Evolutionary conservation across 2,797 vertebrate genomes (phyloP), one percentile per base, ranked within the genome.

Genomic region (Serranus cabrilla): DNA sequence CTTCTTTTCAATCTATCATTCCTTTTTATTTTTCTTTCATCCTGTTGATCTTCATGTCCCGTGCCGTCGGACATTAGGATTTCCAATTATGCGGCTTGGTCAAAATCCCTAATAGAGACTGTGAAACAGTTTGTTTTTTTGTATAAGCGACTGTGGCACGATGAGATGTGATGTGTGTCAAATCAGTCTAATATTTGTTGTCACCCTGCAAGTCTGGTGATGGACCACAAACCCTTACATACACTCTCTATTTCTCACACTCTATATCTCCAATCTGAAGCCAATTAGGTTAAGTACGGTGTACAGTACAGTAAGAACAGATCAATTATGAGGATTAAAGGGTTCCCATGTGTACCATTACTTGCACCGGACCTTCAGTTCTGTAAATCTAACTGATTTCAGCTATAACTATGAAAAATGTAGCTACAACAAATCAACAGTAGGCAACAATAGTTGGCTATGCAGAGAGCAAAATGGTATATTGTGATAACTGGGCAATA

Each of bases 1-100:
- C 13, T 64, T 77, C 6, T 58, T 70, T 46, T 45, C 39, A 54
- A 49, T 54, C 21, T 20, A 20, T 66, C 10, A 45, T 40, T 46
- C 5, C 2, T 21, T 43, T 60, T 51, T 8, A 14, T 61, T 16
- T 45, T 7, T 39, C 11, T 78, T 71, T 37, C 43, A 52, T 67
- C 54, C 25, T 42, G 47, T 62, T 83, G 63, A 71, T 77, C 57
- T 62, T 39, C 25, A 25, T 7, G 13, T 80, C 57, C 11, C 2
- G 16, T 11, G 47, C 14, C 3, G 43, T n/a, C 20, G 1, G 3
- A 73, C 64, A 67, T 68, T 87, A 81, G 0, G 7, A 34, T 69
- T 81, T 84, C 40, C 49, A 46, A 83, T 77, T 75, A 78, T 11
- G 11, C 45, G 31, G 58, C 52, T 51, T 69, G 61, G 72, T 77